Percentiles rank a stretch among this genome's conserved stretches.
Evolutionary conservation across 2,113 vertebrate species (phyloP).

Genomic region (Puffinus mauretanicus): DNA sequence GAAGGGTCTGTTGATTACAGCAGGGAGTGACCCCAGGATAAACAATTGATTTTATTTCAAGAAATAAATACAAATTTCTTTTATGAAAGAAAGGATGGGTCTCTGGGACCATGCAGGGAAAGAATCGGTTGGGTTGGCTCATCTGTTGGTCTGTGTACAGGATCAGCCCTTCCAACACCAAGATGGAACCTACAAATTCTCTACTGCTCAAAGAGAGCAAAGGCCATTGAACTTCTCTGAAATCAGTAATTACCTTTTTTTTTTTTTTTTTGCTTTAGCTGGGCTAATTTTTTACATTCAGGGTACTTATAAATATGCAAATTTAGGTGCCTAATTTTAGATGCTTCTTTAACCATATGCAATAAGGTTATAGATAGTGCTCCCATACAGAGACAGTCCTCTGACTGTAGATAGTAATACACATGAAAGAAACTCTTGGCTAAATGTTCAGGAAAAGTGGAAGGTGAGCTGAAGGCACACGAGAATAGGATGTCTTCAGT

Average conservation of each 20-base stretch:
- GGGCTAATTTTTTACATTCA: background rate
- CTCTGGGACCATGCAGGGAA: background rate
- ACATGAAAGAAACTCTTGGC: background rate
- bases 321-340: background rate
- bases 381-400: background rate
- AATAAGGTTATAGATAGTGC: background rate
- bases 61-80: too few relatives aligned
- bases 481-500: background rate
- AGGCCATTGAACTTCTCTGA: background rate
- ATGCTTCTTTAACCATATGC: background rate
- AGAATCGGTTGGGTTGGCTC: background rate
- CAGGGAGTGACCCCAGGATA: background rate
- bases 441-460: background rate
- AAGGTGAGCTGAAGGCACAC: background rate
- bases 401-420: background rate
- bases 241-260: background rate
- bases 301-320: background rate
- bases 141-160: background rate
- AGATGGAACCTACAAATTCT: background rate
- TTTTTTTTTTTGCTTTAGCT: background rate
- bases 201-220: background rate
- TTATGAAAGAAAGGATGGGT: background rate
- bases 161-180: background rate
- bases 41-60: background rate
- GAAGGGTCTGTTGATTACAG: background rate